Evolutionary conservation across 2,113 vertebrate species (phyloP).

Genomic region (Lophochroa leadbeateri): DNA sequence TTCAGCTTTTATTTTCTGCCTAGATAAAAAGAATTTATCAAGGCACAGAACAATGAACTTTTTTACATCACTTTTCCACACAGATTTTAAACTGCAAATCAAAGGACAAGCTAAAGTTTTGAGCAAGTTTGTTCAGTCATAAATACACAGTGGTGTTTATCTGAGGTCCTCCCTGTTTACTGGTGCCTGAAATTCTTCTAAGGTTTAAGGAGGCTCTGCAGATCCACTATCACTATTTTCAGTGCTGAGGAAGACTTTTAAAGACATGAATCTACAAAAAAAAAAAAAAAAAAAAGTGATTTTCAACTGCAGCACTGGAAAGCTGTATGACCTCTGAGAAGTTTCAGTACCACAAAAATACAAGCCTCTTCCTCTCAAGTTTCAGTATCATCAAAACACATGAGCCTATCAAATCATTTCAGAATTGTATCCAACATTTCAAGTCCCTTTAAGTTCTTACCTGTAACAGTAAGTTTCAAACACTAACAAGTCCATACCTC

Average conservation of each 20-base stretch:
- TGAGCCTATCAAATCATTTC: background rate
- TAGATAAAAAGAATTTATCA: background rate
- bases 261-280: background rate
- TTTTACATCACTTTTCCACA: background rate
- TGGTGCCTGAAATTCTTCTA: background rate
- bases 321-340: background rate
- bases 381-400: background rate
- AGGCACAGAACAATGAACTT: background rate
- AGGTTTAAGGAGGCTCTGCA: background rate
- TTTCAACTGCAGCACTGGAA: background rate
- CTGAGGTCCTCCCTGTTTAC: background rate
- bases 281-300: background rate
- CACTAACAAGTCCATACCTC: background rate
- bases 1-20: background rate
- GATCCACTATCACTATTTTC: background rate
- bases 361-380: background rate
- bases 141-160: background rate
- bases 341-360: background rate
- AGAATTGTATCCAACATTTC: background rate
- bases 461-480: background rate
- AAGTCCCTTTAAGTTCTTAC: background rate
- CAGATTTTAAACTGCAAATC: background rate
- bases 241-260: background rate
- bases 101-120: background rate
- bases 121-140: background rate